Conservation (phyloP, 2,888 invertebrate genomes). For the Tillus elongatus region DNA sequence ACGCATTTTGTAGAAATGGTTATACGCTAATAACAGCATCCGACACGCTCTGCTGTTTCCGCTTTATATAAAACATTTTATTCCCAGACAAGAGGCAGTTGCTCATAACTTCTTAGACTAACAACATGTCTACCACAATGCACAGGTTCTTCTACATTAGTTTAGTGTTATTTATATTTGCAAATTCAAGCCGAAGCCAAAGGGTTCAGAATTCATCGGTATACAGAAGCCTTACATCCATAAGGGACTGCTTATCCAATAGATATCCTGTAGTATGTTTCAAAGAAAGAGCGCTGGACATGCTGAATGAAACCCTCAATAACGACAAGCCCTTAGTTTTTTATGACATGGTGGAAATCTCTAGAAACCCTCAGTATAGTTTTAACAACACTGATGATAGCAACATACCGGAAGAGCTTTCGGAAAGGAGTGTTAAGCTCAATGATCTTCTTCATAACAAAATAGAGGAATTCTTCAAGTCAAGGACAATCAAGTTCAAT, state of each 20-base stretch:
- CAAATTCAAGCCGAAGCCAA: neutral
- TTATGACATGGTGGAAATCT: conserved; percentile 34
- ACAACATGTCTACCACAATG: too few relatives aligned
- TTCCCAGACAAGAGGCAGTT: too few relatives aligned
- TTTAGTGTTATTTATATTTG: conserved; percentile 10
- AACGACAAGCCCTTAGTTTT: conserved; percentile 35
- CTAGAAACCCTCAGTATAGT: conserved; percentile 35
- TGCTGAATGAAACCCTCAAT: conserved; percentile 40
- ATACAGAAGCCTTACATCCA: conserved; percentile 20
- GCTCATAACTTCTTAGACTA: too few relatives aligned
- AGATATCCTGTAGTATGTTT: conserved; percentile 39
- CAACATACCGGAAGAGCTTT: conserved; percentile 47
- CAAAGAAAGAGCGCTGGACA: conserved; percentile 37
- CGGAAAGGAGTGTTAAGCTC: conserved; percentile 45
- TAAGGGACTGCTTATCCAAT: conserved; percentile 34
- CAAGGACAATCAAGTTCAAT: conserved; percentile 40
- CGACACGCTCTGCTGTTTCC: conserved; percentile 27
- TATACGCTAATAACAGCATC: too few relatives aligned
- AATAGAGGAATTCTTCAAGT: conserved; percentile 39
- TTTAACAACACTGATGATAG: conserved; percentile 38
- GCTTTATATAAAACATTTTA: conserved; percentile 30
- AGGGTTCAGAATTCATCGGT: conserved; percentile 7
- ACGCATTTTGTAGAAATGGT: too few relatives aligned
- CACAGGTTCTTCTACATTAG: too few relatives aligned
- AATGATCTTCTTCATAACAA: conserved; percentile 37